Conservation (phyloP, 2,797 vertebrate species). For the Eospalax fontanierii region DNA sequence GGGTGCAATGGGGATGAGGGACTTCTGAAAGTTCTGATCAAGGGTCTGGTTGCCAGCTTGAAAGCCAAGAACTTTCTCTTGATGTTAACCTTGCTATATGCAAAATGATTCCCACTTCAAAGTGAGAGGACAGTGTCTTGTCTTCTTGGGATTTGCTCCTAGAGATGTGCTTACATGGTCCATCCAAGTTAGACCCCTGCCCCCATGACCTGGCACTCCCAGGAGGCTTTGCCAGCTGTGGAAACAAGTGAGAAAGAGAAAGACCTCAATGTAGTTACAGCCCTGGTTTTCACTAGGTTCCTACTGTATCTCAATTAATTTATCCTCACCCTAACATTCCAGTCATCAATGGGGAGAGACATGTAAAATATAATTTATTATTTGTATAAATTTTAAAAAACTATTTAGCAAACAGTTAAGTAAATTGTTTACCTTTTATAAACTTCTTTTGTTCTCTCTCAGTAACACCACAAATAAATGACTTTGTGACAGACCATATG, state of each 20-base stretch:
- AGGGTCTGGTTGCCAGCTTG: constrained; percentile 84
- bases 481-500: background rate
- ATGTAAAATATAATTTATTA: constrained; percentile 26
- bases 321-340: background rate
- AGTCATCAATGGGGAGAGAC: background rate
- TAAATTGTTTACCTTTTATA: background rate
- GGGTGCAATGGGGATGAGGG: constrained; percentile 35
- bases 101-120: constrained; percentile 81
- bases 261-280: constrained; percentile 10
- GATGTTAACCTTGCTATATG: constrained; percentile 74
- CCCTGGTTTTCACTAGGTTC: constrained; percentile 15
- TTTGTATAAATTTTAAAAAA: constrained; percentile 45
- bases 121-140: constrained; percentile 76
- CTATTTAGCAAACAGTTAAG: constrained; percentile 35
- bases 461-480: background rate
- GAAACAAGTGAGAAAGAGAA: background rate
- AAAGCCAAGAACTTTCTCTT: constrained; percentile 75
- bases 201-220: constrained; percentile 74
- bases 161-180: constrained; percentile 51
- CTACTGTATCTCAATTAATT: constrained; percentile 44
- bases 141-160: constrained; percentile 82
- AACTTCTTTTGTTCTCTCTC: background rate
- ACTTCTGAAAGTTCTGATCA: constrained; percentile 47
- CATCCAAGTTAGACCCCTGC: constrained; percentile 50
- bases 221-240: background rate